Evolutionary conservation across 2,888 invertebrate genomes (phyloP).

Genomic region (Stenotaenia linearis): DNA sequence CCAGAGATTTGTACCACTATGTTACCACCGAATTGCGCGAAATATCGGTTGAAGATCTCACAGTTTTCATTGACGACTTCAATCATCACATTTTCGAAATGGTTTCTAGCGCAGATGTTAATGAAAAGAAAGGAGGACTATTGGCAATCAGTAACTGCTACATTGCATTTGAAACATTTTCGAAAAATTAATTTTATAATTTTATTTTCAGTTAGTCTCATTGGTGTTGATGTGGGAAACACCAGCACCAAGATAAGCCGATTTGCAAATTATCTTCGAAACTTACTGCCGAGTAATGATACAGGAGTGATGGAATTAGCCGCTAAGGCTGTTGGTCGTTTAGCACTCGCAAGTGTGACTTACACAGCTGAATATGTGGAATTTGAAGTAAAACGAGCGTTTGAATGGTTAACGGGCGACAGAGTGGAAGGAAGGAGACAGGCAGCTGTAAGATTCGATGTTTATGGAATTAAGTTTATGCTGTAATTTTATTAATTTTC

Average conservation of each 20-base stretch:
- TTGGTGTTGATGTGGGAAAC: slow-evolving; percentile 88
- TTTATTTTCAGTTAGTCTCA: slow-evolving; percentile 70
- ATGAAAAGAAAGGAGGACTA: slow-evolving; percentile 93
- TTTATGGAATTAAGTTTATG: too few relatives aligned
- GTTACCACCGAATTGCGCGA: slow-evolving; percentile 85
- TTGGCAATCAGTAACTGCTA: slow-evolving; percentile 62
- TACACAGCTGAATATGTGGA: slow-evolving; percentile 97
- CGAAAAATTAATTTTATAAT: not conserved
- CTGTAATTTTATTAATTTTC: not conserved
- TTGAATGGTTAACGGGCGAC: slow-evolving; percentile 90
- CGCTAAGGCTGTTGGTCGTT: slow-evolving; percentile 86
- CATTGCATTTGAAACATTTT: not conserved
- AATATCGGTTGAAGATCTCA: slow-evolving; percentile 82
- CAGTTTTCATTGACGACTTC: slow-evolving; percentile 86
- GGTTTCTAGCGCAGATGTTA: slow-evolving; percentile 86
- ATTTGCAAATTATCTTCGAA: slow-evolving; percentile 87
- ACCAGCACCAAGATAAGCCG: slow-evolving; percentile 82
- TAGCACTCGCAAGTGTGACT: slow-evolving; percentile 75
- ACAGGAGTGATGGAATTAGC: slow-evolving; percentile 92
- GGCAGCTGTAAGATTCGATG: slow-evolving; percentile 71
- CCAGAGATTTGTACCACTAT: slow-evolving; percentile 81
- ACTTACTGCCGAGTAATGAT: slow-evolving; percentile 75
- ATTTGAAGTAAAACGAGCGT: slow-evolving; percentile 90
- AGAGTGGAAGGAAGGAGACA: slow-evolving; percentile 84
- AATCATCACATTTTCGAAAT: slow-evolving; percentile 93